phyloP scores from a whole-genome alignment of 2,797 vertebrate species.

The Eleutherodactylus coqui region DNA sequence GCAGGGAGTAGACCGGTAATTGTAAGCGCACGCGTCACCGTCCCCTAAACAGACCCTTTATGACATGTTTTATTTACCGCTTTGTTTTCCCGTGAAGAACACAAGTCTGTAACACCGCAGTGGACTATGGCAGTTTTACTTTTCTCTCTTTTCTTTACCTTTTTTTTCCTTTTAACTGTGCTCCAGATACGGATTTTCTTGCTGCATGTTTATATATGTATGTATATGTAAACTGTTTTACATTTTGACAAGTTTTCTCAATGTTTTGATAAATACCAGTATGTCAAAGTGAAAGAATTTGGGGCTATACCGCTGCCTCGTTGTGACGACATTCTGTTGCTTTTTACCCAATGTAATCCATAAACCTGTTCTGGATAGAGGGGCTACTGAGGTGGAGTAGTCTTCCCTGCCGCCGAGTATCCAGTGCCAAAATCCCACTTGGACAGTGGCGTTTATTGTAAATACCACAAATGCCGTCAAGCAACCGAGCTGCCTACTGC shows the following conservation, averaged over 20 bases:
- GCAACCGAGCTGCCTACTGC: conserved; percentile 43
- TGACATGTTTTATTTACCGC: neutral
- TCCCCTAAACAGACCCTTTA: neutral
- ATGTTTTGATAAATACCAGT: conserved; percentile 26
- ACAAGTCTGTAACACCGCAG: neutral
- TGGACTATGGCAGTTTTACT: neutral
- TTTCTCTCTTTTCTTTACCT: neutral
- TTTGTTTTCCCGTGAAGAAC: neutral
- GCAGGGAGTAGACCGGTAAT: neutral
- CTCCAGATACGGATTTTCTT: conserved; percentile 3
- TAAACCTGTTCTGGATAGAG: conserved; percentile 23
- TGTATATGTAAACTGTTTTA: conserved; percentile 42
- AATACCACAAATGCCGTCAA: conserved; percentile 30
- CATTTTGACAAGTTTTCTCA: conserved; percentile 33
- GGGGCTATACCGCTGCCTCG: conserved; percentile 9
- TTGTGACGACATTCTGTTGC: conserved; percentile 4
- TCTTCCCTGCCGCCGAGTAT: conserved; percentile 7
- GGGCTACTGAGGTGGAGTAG: conserved; percentile 34
- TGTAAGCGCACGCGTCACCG: neutral
- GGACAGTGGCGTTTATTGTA: conserved; percentile 39
- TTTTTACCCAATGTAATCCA: conserved; percentile 17
- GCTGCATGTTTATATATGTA: conserved; percentile 42
- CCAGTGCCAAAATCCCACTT: conserved; percentile 47
- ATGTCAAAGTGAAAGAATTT: conserved; percentile 13
- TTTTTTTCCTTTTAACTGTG: neutral